Evolutionary conservation across 2,797 vertebrate genomes (phyloP), one percentile per base, ranked within the genome.

Genomic region (Gila robusta): DNA sequence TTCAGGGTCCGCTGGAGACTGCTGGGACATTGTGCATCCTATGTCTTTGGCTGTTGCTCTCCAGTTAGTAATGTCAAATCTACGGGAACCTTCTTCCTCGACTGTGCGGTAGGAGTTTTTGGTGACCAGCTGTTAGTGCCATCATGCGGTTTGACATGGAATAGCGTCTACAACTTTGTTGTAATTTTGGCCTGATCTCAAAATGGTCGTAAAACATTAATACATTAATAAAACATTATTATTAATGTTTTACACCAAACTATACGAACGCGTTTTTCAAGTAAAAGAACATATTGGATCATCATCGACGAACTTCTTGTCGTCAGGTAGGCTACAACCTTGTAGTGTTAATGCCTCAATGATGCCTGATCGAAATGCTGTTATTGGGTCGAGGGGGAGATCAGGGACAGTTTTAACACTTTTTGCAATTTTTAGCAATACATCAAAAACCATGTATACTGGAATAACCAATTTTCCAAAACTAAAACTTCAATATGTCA

Each of bases 1-100:
- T 37, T 72, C 69, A 17, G 44, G 8, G 79, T 91, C 88, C 3
- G 92, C 62, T 4, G 85, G 79, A 39, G 88, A 35, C n/a, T 77
- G 44, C 28, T 93, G 90, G 1, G 95, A 92, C 95, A 96, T 96
- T 59, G 83, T 87, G 74, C 70, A 84, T 26, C 26, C 14, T n/a
- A 81, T 12, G 35, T 39, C 41, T 21, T 44, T 6, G 19, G 4
- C 47, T 35, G 19, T 26, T 26, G 6, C 10, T 49, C 19, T 49
- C 41, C 6, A 21, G 17, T 54, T 2, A 7, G 0, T n/a, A 81
- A 81, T 81, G 84, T 86, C 84, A 86, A 81, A 81, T 19, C 17
- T 11, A 21, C 64, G 11, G 26, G 1, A 72, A 12, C 1, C n/a
- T 44, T 59, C 64, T 87, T 82, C 83, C 19, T 80, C 44, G 44